These are phyloP conservation scores for Diarsia rubi DNA, from an alignment of 2,888 invertebrate genomes.

Conservation along the genomic window DNA sequence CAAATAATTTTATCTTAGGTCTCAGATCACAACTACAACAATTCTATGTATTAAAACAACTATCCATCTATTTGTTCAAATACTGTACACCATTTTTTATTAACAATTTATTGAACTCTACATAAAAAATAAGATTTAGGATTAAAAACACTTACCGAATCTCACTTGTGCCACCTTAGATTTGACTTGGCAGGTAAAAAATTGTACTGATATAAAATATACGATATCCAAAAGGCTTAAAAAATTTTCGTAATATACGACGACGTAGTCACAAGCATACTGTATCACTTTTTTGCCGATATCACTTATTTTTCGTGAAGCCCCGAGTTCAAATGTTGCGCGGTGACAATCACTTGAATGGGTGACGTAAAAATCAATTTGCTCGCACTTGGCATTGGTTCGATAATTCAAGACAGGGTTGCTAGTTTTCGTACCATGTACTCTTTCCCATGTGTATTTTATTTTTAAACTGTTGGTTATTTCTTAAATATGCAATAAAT, in stretches of 20 bases:
- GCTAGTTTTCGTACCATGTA: conserved; percentile 12
- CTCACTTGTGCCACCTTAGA: conserved; percentile 20
- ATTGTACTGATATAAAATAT: neutral
- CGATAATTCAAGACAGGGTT: conserved; percentile 54
- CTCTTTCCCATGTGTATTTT: neutral
- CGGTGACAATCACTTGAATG: conserved; percentile 78
- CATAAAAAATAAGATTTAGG: neutral
- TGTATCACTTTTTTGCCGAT: conserved; percentile 63
- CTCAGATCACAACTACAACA: neutral
- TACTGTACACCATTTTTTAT: neutral
- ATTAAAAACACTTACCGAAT: conserved; percentile 43
- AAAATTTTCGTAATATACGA: conserved; percentile 12
- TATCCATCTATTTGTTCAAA: neutral
- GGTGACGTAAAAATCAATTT: conserved; percentile 84
- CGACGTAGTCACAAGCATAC: conserved; percentile 62
- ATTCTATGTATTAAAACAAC: neutral
- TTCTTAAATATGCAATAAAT: neutral
- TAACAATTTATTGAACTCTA: neutral
- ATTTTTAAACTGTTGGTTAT: too few relatives aligned
- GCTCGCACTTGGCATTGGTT: conserved; percentile 64
- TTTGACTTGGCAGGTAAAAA: conserved; percentile 10
- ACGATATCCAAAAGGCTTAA: conserved; percentile 11
- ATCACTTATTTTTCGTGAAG: conserved; percentile 71
- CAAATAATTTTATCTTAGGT: conserved; percentile 24
- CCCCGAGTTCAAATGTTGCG: conserved; percentile 87